These are phyloP conservation scores for Notothenia rossii DNA, from an alignment of 2,113 vertebrate species.

Conservation along the genomic window DNA sequence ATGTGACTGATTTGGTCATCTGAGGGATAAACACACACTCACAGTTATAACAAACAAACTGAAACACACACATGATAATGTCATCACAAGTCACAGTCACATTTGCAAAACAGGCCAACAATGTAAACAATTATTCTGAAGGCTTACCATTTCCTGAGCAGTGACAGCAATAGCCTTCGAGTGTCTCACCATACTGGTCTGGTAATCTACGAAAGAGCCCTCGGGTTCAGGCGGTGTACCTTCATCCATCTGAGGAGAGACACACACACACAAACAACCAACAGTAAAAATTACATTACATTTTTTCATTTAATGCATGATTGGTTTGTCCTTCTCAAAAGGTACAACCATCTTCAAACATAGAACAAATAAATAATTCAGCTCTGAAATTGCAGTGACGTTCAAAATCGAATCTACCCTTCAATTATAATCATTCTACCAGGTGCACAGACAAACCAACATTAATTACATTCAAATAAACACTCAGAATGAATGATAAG, in stretches of 20 bases:
- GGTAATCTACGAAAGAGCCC: constrained; percentile 97
- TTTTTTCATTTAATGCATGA: neutral
- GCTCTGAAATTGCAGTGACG: constrained; percentile 21
- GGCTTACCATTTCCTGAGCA: constrained; percentile 97
- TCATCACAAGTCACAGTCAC: too few relatives aligned
- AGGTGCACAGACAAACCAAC: constrained; percentile 46
- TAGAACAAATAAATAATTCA: constrained; percentile 39
- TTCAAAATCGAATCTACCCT: constrained; percentile 33
- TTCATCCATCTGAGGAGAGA: constrained; percentile 90
- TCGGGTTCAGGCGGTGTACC: constrained; percentile 94
- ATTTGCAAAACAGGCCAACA: too few relatives aligned
- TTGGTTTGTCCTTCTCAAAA: constrained; percentile 33
- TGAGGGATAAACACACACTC: constrained; percentile 67
- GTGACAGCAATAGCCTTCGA: constrained; percentile 98
- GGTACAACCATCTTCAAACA: constrained; percentile 22
- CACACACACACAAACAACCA: constrained; percentile 33
- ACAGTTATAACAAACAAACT: neutral
- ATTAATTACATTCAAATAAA: constrained; percentile 47
- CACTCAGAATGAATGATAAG: constrained; percentile 19
- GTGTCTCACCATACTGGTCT: constrained; percentile 97
- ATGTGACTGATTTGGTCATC: constrained; percentile 99
- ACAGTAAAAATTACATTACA: neutral
- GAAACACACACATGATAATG: neutral
- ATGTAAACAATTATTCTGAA: neutral
- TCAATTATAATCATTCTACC: constrained; percentile 44